A percentile compares a stretch with the other conserved stretches of the same genome.
Evolutionary conservation across 2,888 invertebrate species (phyloP).

Genomic region (Andrena camellia): DNA sequence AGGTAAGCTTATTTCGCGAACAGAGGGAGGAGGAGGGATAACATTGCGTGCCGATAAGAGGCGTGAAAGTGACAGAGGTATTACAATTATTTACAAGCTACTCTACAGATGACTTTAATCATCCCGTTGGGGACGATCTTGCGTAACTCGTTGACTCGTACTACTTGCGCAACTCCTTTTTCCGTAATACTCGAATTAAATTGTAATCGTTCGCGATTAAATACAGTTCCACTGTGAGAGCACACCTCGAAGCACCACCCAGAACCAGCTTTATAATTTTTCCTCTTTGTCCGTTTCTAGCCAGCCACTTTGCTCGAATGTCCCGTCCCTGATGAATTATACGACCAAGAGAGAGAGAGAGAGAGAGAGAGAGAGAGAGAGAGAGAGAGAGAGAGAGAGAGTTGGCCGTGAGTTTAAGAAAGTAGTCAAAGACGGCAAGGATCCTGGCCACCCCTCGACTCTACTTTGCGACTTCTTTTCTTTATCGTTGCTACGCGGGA

Average conservation of each 20-base stretch:
- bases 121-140: background rate
- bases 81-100: slow-evolving; percentile 21
- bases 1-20: background rate
- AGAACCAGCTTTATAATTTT: background rate
- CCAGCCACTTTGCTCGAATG: background rate
- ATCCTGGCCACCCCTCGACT: slow-evolving; percentile 52
- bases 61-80: background rate
- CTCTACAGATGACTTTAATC: slow-evolving; percentile 6
- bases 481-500: slow-evolving; percentile 62
- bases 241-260: background rate
- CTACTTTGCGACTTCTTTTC: slow-evolving; percentile 52
- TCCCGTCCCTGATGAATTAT: slow-evolving; percentile 26
- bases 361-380: no score
- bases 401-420: slow-evolving; percentile 32
- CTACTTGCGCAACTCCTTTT: background rate
- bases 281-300: background rate
- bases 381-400: background rate
- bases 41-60: background rate
- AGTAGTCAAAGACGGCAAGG: slow-evolving; percentile 23
- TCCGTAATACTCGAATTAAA: slow-evolving; percentile 9
- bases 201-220: background rate
- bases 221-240: background rate
- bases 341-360: background rate
- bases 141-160: slow-evolving; percentile 1
- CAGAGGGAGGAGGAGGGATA: background rate